These are phyloP conservation scores for Sinocyclocheilus anshuiensis DNA, from an alignment of 2,113 vertebrate genomes.

Conservation along the genomic window DNA sequence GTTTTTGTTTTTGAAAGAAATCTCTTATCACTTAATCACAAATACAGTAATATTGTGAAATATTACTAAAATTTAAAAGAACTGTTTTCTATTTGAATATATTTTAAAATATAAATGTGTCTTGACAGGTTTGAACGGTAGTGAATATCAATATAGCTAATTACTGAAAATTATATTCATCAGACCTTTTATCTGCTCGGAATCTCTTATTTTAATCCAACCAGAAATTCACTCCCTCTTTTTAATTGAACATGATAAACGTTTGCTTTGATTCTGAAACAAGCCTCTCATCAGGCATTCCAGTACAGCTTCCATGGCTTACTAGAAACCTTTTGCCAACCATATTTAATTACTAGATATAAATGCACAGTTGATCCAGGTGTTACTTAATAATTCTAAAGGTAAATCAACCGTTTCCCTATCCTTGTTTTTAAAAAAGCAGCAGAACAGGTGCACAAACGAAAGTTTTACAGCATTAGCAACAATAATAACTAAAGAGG, in stretches of 20 bases:
- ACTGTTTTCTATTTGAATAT: neutral
- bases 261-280: too few species aligned
- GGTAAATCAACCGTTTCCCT: neutral
- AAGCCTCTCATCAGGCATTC: too few species aligned
- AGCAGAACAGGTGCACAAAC: neutral
- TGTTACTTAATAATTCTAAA: neutral
- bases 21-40: neutral
- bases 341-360: neutral
- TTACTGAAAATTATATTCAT: neutral
- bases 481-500: neutral
- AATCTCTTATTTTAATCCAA: too few species aligned
- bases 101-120: neutral
- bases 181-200: too few species aligned
- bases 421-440: neutral
- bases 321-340: neutral
- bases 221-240: too few species aligned
- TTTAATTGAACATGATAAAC: too few species aligned
- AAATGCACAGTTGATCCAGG: neutral
- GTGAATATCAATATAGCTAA: neutral
- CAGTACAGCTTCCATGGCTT: too few species aligned
- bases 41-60: too few species aligned
- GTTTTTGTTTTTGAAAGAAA: neutral
- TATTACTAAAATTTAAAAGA: neutral
- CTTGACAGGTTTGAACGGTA: neutral
- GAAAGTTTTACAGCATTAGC: neutral